A percentile compares a stretch with the other conserved stretches of the same genome.
Conservation (phyloP, 2,113 vertebrate species). For the Bombycilla garrulus region DNA sequence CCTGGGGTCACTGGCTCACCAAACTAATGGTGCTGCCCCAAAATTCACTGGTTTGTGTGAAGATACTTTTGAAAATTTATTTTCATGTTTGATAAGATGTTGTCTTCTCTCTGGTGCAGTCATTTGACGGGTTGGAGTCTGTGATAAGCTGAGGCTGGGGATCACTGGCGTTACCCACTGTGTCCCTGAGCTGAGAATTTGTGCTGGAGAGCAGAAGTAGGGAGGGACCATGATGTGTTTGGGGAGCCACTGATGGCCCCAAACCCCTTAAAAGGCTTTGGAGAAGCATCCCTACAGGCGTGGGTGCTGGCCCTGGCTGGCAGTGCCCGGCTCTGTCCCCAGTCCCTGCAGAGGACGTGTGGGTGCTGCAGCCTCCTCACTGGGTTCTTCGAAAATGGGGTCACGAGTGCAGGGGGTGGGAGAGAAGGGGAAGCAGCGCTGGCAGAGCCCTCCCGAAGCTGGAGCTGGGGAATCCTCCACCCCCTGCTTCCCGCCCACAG, state of each 20-base stretch:
- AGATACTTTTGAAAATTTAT: rapidly evolving
- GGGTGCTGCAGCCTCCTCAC: background rate
- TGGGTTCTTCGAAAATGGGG: background rate
- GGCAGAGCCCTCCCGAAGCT: background rate
- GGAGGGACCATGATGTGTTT: background rate
- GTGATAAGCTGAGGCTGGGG: rapidly evolving
- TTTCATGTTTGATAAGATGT: background rate
- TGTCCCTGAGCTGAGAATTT: background rate
- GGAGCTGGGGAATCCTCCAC: background rate
- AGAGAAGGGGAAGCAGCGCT: background rate
- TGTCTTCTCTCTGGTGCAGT: background rate
- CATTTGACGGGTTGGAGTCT: background rate
- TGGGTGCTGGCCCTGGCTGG: background rate
- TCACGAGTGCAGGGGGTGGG: background rate
- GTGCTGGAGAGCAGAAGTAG: background rate
- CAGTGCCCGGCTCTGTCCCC: background rate
- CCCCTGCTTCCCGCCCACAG: background rate
- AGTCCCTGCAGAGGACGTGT: background rate
- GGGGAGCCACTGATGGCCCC: background rate
- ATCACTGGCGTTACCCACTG: rapidly evolving
- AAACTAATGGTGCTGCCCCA: background rate
- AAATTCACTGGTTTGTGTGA: background rate
- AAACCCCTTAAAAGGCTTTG: background rate
- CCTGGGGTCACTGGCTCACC: background rate
- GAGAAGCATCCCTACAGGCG: background rate